Base-by-base conservation (phyloP, 1,140 invertebrate genomes). In the Cyclargus thomasi region DNA sequence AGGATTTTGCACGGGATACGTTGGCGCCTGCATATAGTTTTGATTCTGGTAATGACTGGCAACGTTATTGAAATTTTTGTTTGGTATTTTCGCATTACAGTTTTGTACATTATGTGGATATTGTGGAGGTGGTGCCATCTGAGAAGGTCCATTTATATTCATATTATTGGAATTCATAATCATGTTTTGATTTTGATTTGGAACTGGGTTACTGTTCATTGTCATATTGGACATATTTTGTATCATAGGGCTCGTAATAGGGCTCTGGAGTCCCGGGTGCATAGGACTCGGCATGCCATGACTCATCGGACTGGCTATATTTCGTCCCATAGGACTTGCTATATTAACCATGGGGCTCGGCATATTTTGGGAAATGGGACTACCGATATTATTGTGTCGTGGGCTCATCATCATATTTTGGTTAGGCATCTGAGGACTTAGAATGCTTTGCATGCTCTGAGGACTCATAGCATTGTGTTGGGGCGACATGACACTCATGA, bases 401-500 rank as follows among this genome's bases (percentile, higher is more conserved):
- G 88, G 88, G 71, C 88, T 91, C 84, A 87, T 88, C 74, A 88
- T 86, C 65, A 87, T 86, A 29, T 29, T 29, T 67, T 88, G 84
- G 67, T 80, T 85, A 2, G 86, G 78, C 78, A 88, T 89, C 71
- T 88, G 86, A 21, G 89, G 90, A 69, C 88, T 91, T 85, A 90
- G 82, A 14, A 90, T 66, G 47, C 86, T 88, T 68, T 85, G 86
- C 84, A 86, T 88, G 64, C 83, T 87, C 78, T 90, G 88, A 10
- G 86, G 88, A 65, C 85, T 89, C 85, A 90, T 87, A 2, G 84
- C 84, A 64, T 87, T 91, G 62, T 87, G 83, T 72, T 88, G 88
- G 16, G 89, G 88, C 67, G 86, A 90, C 86, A 90, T 90, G n/a
- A 90, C 85, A 63, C 88, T 90, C 82, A 88, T 87, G 2, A 84